A percentile compares a stretch with the other conserved stretches of the same genome.
phyloP scores from a whole-genome alignment of 2,113 vertebrate genomes.

The Gnathonemus echidnorhynchus region DNA sequence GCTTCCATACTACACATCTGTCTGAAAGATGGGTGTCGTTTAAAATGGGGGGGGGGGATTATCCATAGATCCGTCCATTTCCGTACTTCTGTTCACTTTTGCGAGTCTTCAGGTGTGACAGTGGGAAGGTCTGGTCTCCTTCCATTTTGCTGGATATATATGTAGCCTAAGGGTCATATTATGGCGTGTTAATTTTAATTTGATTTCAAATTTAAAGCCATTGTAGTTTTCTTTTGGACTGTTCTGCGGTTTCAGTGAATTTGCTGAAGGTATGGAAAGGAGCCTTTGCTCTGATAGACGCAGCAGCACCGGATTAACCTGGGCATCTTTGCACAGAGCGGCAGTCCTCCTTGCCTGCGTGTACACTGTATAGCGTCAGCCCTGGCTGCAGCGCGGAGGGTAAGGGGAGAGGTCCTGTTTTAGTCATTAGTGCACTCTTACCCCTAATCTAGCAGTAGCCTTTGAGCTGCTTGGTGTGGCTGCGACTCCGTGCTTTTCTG shows the following conservation, averaged over 20 bases:
- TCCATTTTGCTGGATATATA: background rate
- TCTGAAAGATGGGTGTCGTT: background rate
- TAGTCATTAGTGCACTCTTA: background rate
- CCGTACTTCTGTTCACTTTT: background rate
- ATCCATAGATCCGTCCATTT: background rate
- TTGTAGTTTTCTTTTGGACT: background rate
- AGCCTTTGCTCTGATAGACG: background rate
- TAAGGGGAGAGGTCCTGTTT: background rate
- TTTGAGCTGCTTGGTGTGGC: background rate
- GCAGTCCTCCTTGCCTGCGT: background rate
- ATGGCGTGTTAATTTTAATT: background rate
- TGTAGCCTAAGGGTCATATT: background rate
- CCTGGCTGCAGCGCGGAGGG: background rate
- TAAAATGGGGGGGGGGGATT: background rate
- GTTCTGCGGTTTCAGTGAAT: background rate
- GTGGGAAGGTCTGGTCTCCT: background rate
- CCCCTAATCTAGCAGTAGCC: background rate
- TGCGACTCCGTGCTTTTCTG: background rate
- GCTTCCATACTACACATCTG: background rate
- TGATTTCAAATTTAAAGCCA: background rate
- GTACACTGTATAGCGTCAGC: background rate
- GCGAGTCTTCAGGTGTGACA: background rate
- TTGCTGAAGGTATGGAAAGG: background rate
- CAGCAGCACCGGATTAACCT: background rate
- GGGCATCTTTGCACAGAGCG: background rate